Percentiles rank a stretch among this genome's conserved stretches.
phyloP scores from a whole-genome alignment of 2,888 invertebrate species.

The Abrostola tripartita region DNA sequence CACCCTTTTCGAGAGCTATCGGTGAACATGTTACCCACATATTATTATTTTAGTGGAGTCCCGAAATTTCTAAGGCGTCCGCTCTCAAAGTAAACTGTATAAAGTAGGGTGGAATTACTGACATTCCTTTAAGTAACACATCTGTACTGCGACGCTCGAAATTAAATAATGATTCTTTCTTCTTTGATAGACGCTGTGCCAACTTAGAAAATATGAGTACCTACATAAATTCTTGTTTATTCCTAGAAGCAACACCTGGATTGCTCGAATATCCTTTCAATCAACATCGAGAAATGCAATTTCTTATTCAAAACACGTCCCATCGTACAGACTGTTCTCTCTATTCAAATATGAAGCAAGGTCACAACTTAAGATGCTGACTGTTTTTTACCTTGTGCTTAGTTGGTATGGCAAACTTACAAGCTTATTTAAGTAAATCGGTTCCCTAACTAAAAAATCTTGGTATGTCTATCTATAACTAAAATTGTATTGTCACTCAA shows the following conservation, averaged over 20 bases:
- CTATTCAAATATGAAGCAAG: slow-evolving; percentile 13
- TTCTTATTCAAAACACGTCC: slow-evolving; percentile 19
- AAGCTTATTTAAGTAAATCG: no score
- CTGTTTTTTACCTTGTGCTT: background rate
- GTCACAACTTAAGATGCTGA: background rate
- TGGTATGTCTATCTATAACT: no score
- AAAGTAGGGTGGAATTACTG: background rate
- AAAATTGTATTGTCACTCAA: no score
- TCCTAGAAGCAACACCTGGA: background rate
- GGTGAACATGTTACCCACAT: slow-evolving; percentile 21
- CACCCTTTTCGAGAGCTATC: slow-evolving; percentile 37
- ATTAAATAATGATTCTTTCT: no score
- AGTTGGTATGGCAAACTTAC: no score
- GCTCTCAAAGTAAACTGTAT: slow-evolving; percentile 5
- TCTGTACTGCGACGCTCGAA: background rate
- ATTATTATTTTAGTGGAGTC: slow-evolving; percentile 24
- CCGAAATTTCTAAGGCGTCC: slow-evolving; percentile 21
- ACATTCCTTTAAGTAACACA: background rate
- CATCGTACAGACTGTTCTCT: slow-evolving; percentile 3
- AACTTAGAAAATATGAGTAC: no score
- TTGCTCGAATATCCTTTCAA: background rate
- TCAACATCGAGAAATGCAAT: background rate
- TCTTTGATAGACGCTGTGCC: no score
- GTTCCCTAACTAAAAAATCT: no score
- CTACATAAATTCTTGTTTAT: background rate